Conservation (phyloP, 2,888 invertebrate species). For the Acleris sparsana region DNA sequence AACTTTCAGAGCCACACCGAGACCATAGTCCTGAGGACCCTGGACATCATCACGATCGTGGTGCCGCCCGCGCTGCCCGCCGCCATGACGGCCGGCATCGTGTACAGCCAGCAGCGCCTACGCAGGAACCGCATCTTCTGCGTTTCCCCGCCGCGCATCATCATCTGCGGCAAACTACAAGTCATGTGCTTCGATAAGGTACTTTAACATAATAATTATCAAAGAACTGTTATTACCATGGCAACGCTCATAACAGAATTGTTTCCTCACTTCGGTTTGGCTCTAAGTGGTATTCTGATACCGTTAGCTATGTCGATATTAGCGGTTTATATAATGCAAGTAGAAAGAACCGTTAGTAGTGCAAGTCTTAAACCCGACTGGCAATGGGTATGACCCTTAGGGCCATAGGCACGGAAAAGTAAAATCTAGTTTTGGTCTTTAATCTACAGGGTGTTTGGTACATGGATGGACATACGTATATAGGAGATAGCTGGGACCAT, state of each 20-base stretch:
- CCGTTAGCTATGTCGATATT: no score
- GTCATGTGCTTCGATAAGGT: slow-evolving; percentile 96
- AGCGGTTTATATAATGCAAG: no score
- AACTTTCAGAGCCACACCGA: slow-evolving; percentile 74
- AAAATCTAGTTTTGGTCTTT: no score
- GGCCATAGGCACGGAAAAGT: no score
- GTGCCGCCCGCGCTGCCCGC: slow-evolving; percentile 96
- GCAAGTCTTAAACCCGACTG: not conserved
- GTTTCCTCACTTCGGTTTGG: no score
- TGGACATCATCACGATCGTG: slow-evolving; percentile 96
- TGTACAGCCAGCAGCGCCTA: slow-evolving; percentile 89
- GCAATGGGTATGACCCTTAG: not conserved
- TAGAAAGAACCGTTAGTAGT: no score
- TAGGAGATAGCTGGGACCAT: no score
- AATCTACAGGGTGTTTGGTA: no score
- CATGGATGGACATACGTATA: no score
- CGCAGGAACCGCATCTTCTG: slow-evolving; percentile 88
- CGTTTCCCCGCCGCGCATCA: slow-evolving; percentile 90
- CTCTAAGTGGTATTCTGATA: no score
- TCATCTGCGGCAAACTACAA: slow-evolving; percentile 91
- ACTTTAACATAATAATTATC: not conserved
- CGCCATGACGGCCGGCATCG: slow-evolving; percentile 92
- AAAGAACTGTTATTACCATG: no score
- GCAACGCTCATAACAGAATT: no score
- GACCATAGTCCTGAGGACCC: slow-evolving; percentile 88